Conservation (phyloP, 2,797 vertebrate species). For the Buceros bicornis region DNA sequence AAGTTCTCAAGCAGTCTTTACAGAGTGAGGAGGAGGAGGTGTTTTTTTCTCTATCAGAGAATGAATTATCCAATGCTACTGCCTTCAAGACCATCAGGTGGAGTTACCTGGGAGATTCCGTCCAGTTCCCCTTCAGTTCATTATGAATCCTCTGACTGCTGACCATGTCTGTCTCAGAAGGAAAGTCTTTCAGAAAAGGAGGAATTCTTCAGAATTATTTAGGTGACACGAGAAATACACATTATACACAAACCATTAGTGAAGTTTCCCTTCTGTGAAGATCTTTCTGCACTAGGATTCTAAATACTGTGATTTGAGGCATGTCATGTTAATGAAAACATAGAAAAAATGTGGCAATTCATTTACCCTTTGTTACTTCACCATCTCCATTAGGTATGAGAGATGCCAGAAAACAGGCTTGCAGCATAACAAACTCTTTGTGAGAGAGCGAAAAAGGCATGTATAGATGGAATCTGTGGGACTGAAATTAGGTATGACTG, state of each 20-base stretch:
- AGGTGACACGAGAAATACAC: background rate
- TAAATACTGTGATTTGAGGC: background rate
- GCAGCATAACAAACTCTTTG: accelerated
- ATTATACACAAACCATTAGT: background rate
- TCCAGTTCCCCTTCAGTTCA: background rate
- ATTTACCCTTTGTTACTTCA: background rate
- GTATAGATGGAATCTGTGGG: background rate
- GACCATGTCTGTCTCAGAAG: background rate
- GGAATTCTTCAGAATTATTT: background rate
- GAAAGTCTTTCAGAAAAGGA: background rate
- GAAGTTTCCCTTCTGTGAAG: background rate
- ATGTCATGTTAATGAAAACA: background rate
- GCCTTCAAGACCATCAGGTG: background rate
- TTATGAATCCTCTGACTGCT: background rate
- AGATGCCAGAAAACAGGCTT: background rate
- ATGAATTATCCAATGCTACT: background rate
- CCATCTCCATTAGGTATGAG: background rate
- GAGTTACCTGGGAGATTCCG: background rate
- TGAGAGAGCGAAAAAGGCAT: background rate
- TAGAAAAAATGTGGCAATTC: background rate
- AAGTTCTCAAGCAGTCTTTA: background rate
- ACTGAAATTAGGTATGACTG: background rate
- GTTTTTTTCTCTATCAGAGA: background rate
- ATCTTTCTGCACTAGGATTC: background rate
- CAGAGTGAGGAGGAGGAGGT: background rate